Evolutionary conservation across 2,888 invertebrate species (phyloP), one percentile per base, ranked within the genome.

Genomic region (Aspidiotus rigidus): DNA sequence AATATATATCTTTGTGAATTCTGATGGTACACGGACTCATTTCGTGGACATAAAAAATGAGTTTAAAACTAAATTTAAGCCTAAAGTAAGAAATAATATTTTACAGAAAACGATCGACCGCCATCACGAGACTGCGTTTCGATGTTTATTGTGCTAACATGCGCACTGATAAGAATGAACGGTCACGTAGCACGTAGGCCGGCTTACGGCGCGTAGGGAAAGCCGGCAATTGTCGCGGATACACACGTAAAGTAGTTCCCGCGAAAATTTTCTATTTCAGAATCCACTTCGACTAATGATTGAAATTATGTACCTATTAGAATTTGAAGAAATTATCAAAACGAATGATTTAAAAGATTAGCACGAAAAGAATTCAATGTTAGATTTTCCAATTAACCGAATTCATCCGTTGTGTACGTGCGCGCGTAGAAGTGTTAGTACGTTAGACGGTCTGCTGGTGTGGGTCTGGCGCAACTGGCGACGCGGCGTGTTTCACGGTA

Each of bases 91-190:
- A 64, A 17, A 55, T 49, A 2, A 28, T 17, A 44, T 16, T 40
- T 64, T 55, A 64, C 39, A 15, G n/a, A 13, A 55, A 41, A 55
- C 54, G 15, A 40, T 55, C 8, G 54, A 55, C 64, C 64, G 64
- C 54, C 64, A 64, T 64, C 64, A 64, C 53, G 3, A n/a, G 15
- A 49, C 16, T n/a, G 15, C n/a, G 17, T 13, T 64, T 49, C n/a
- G 10, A 55, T 64, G 41, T 55, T 64, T 62, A 11, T 11, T 41
- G n/a, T 41, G 8, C 39, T 64, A 44, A 64, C 64, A 64, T 64
- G 64, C 64, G 64, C 64, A 41, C 54, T 64, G 64, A 64, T 64
- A 64, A 64, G 28, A 41, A 62, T 49, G n/a, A 49, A n/a, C 49
- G 11, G 49, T 49, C 49, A 49, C 49, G 49, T 49, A 49, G 49